phyloP scores from a whole-genome alignment of 37 sponge, comb jelly and placozoan genomes.

The Geodia barretti region DNA sequence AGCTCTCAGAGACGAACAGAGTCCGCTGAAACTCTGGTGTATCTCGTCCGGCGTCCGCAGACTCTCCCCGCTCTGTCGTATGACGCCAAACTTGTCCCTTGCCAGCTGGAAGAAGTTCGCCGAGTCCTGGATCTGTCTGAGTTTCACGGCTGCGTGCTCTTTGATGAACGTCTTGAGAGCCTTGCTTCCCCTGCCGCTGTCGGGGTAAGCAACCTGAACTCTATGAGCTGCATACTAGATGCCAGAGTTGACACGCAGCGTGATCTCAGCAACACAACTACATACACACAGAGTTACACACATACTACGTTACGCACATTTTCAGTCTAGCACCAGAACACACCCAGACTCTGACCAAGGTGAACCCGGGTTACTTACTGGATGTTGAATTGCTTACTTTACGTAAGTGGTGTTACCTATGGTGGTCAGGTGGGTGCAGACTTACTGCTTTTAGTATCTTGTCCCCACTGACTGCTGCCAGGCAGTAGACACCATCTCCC shows the following conservation, averaged over 20 bases:
- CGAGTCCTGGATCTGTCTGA: conserved; percentile 78
- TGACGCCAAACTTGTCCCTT: conserved; percentile 12
- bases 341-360: neutral
- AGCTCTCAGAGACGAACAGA: conserved; percentile 17
- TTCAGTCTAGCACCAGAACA: neutral
- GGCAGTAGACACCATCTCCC: conserved; percentile 57
- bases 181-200: conserved; percentile 41
- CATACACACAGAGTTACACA: too few relatives aligned
- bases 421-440: neutral
- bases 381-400: too few relatives aligned
- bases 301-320: too few relatives aligned
- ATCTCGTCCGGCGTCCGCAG: conserved; percentile 26
- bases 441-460: conserved; percentile 78
- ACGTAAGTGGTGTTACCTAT: too few relatives aligned
- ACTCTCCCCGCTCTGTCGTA: neutral
- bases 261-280: too few relatives aligned
- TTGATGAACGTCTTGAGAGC: conserved; percentile 59
- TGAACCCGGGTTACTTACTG: neutral
- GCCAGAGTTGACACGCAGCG: too few relatives aligned
- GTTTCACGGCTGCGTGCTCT: conserved; percentile 77
- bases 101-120: conserved; percentile 64
- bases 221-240: too few relatives aligned
- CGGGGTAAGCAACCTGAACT: too few relatives aligned
- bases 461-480: conserved; percentile 61
- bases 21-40: conserved; percentile 21